Evolutionary conservation across 92 coral and sea anemone species (phyloP), one percentile per base, ranked within the genome.

Genomic region (Pocillopora meandrina): DNA sequence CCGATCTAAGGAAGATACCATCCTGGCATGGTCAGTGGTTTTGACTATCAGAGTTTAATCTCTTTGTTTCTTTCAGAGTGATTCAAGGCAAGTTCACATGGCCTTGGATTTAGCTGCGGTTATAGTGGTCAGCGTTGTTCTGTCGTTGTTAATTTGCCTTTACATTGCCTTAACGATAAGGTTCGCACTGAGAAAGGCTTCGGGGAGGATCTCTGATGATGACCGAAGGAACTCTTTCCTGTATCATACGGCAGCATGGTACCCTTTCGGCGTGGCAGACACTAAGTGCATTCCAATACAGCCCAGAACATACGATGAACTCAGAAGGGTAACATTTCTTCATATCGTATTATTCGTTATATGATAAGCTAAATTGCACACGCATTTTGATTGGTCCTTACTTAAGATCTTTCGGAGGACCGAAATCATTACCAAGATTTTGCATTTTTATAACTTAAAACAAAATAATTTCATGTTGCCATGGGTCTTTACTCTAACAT

Each of bases 261-360:
- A 74, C 42, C 87, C 74, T 14, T 42, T 16, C 26, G 58, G 36
- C 52, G 35, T 75, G 82, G 81, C 82, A 9, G 75, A 85, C 19
- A 83, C 94, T n/a, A 76, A 68, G 12, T 88, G 92, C 72, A 78
- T 91, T 10, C 78, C 89, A 66, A 58, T 91, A 52, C 94, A 91
- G 61, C 94, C 94, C 2, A 82, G 90, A 31, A 91, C 94, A 1
- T 91, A 79, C 72, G 87, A 91, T 57, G 94, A 91, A 52, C 75
- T 91, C 12, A 89, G 78, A 61, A 85, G 80, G 92, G 94, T 91
- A 31, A 64, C 62, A 8, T 7, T 3, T 42, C 52, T 42, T 42
- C 52, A 42, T 42, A 42, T 3, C 8, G 5, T 42, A 42, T 42
- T 42, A 42, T 42, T 42, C 4, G 0, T 42, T 42, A 3, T 42